These are phyloP conservation scores for Drosophila neoperkinsi DNA, from an alignment of 2,888 invertebrate genomes.

Conservation along the genomic window DNA sequence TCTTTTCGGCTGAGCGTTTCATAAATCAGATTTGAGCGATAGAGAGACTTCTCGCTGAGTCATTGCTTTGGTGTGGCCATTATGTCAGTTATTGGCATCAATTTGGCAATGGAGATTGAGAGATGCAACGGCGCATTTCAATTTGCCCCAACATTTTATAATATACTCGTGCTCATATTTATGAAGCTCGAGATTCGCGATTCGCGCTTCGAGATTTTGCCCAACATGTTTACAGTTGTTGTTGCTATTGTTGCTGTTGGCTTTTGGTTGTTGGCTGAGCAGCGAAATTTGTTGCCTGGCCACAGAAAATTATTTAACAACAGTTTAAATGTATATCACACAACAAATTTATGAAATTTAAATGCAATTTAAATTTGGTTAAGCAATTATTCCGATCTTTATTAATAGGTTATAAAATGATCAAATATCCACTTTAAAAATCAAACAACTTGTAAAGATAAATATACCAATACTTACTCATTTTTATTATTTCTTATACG, in stretches of 20 bases:
- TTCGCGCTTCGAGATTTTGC: slow-evolving; percentile 29
- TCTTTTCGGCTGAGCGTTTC: slow-evolving; percentile 9
- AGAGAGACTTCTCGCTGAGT: slow-evolving; percentile 31
- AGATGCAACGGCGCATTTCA: slow-evolving; percentile 60
- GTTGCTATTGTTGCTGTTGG: slow-evolving; percentile 24
- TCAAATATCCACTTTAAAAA: not conserved
- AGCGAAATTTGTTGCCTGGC: not conserved
- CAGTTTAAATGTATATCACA: not conserved
- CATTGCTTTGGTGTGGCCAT: slow-evolving; percentile 46
- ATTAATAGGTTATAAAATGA: not conserved
- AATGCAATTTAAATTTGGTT: not conserved
- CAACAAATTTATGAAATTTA: not conserved
- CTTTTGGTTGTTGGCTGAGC: slow-evolving; percentile 2
- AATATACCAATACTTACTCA: not conserved
- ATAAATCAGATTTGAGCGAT: slow-evolving; percentile 51
- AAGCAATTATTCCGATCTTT: not conserved
- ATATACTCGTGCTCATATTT: slow-evolving; percentile 46
- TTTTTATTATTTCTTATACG: not conserved
- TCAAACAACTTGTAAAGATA: not conserved
- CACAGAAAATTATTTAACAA: slow-evolving; percentile 8
- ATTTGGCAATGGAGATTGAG: slow-evolving; percentile 51
- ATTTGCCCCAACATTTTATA: slow-evolving; percentile 46
- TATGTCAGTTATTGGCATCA: slow-evolving; percentile 62
- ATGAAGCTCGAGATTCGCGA: slow-evolving; percentile 27
- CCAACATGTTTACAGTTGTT: slow-evolving; percentile 37